phyloP scores from a whole-genome alignment of 2,113 vertebrate species.

The Hypanus sabinus region DNA sequence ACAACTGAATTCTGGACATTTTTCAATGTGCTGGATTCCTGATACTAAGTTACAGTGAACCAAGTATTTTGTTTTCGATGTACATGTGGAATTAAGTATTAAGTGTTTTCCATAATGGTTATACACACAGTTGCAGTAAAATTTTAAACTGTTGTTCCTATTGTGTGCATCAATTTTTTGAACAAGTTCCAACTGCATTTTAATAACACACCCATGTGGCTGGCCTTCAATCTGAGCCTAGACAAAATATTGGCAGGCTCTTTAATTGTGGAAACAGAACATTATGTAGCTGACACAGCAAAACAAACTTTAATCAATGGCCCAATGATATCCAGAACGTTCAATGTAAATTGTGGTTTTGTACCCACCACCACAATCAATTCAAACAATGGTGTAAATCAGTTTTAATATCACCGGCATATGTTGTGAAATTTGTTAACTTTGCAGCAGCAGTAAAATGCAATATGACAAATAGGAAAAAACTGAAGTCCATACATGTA shows the following conservation, averaged over 20 bases:
- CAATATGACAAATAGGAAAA: no score
- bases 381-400: not conserved
- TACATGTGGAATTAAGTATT: not conserved
- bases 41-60: not conserved
- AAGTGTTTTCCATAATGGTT: not conserved
- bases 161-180: not conserved
- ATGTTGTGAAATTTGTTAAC: no score
- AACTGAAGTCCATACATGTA: no score
- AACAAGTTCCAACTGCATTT: not conserved
- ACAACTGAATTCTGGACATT: not conserved
- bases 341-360: no score
- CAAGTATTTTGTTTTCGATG: not conserved
- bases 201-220: not conserved
- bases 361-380: not conserved
- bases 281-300: not conserved
- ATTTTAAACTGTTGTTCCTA: not conserved
- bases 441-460: no score
- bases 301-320: not conserved
- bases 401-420: no score
- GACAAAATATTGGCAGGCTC: not conserved
- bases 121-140: not conserved
- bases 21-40: not conserved
- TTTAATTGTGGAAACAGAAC: not conserved
- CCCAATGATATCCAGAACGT: not conserved
- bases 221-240: not conserved